Percentiles rank a stretch among this genome's conserved stretches.
These are phyloP conservation scores for Tribolium castaneum DNA, from an alignment of 1,140 invertebrate species.

Conservation along the genomic window DNA sequence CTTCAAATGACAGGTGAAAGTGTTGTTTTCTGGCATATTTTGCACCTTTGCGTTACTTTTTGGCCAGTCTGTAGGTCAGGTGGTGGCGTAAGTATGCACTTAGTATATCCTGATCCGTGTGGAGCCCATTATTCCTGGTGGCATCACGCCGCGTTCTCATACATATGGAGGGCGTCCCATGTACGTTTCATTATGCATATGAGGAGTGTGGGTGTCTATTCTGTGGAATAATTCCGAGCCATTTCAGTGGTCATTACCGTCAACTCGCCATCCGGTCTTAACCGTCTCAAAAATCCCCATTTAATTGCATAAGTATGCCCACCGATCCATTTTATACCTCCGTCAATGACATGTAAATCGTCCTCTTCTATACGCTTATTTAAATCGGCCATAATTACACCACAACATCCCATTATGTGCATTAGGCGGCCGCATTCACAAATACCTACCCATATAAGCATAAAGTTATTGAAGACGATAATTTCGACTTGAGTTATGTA, in stretches of 20 bases:
- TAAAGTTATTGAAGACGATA: not conserved
- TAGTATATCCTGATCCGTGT: constrained; percentile 13
- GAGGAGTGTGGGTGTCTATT: constrained; percentile 47
- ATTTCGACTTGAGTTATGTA: constrained; percentile 13
- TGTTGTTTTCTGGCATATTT: not conserved
- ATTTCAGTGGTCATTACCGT: constrained; percentile 42
- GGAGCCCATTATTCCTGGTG: constrained; percentile 44
- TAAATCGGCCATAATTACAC: constrained; percentile 17
- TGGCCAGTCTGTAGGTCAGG: not conserved
- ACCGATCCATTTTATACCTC: constrained; percentile 10
- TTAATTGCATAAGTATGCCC: not conserved
- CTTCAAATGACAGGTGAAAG: too few species aligned
- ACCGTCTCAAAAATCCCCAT: not conserved
- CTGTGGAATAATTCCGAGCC: constrained; percentile 24
- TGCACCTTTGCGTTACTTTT: not conserved
- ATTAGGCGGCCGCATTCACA: not conserved
- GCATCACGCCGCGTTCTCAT: constrained; percentile 47
- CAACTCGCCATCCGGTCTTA: constrained; percentile 24
- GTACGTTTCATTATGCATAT: constrained; percentile 51
- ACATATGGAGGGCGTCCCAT: constrained; percentile 46
- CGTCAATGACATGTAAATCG: constrained; percentile 4
- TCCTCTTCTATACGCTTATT: constrained; percentile 6
- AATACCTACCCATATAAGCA: not conserved
- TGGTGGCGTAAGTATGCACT: not conserved
- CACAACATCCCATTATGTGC: constrained; percentile 8